Percentiles rank a stretch among this genome's conserved stretches.
Evolutionary conservation across 2,888 invertebrate species (phyloP).

Genomic region (Microctonus aethiopoides): DNA sequence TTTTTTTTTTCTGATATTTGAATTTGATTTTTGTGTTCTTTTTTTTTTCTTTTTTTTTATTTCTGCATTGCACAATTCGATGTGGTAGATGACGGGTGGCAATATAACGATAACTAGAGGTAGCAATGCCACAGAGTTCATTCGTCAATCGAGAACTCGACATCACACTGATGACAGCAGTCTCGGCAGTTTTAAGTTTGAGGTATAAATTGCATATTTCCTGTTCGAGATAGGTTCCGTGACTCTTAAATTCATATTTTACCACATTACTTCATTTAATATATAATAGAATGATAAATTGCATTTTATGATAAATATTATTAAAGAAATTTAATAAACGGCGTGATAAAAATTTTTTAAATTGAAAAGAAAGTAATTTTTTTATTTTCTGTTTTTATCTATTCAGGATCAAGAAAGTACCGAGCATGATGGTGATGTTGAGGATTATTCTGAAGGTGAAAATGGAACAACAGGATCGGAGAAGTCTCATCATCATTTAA

Average conservation of each 20-base stretch:
- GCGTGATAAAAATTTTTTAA: not conserved
- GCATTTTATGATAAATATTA: slow-evolving; percentile 24
- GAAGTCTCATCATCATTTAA: slow-evolving; percentile 71
- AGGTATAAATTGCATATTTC: slow-evolving; percentile 67
- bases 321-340: not conserved
- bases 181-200: slow-evolving; percentile 77
- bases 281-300: not conserved
- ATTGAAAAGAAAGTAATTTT: not conserved
- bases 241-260: not conserved
- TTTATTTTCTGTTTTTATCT: not conserved
- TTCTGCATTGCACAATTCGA: slow-evolving; percentile 37
- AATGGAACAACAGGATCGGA: slow-evolving; percentile 77
- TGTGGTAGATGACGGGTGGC: slow-evolving; percentile 58
- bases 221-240: not conserved
- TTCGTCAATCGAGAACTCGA: slow-evolving; percentile 69
- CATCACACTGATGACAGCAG: slow-evolving; percentile 79
- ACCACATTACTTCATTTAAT: not conserved
- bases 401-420: slow-evolving; percentile 73
- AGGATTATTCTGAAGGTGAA: slow-evolving; percentile 84
- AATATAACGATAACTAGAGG: slow-evolving; percentile 66
- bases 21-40: slow-evolving; percentile 21
- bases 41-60: slow-evolving; percentile 36
- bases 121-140: slow-evolving; percentile 59
- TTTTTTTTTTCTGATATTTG: slow-evolving; percentile 25
- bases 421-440: slow-evolving; percentile 87